Evolutionary conservation across 2,888 invertebrate species (phyloP).

Genomic region (Silvanus unidentatus): DNA sequence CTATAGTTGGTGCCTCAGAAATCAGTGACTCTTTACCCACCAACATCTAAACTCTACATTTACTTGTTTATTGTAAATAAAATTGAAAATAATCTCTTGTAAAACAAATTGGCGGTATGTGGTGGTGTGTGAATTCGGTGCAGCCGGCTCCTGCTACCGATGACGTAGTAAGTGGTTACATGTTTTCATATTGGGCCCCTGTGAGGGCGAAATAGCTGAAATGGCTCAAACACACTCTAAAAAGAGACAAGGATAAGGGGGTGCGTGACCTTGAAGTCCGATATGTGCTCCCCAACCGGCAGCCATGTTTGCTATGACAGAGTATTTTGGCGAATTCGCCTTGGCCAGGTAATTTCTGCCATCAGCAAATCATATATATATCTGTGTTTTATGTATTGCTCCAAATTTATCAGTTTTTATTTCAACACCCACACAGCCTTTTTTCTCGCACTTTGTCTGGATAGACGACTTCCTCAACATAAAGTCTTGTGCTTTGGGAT

Average conservation of each 20-base stretch:
- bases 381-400: not conserved
- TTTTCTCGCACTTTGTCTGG: too few relatives aligned
- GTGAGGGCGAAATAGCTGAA: not conserved
- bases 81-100: too few relatives aligned
- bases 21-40: not conserved
- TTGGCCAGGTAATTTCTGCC: constrained; percentile 43
- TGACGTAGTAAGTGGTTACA: not conserved
- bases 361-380: not conserved
- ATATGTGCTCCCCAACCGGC: constrained; percentile 26
- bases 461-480: too few relatives aligned
- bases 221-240: constrained; percentile 7
- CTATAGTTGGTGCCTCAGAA: not conserved
- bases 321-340: constrained; percentile 51
- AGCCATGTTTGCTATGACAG: constrained; percentile 51
- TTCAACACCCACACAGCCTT: too few relatives aligned
- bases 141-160: not conserved
- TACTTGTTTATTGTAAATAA: too few relatives aligned
- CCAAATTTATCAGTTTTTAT: too few relatives aligned
- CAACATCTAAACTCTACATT: not conserved
- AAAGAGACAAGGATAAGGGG: constrained; percentile 14
- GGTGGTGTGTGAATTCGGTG: constrained; percentile 3
- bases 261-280: constrained; percentile 19
- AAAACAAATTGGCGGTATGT: not conserved
- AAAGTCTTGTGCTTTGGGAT: too few relatives aligned
- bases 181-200: constrained; percentile 1